Base-by-base conservation (phyloP, 2,888 invertebrate species). In the Nebria brevicollis region DNA sequence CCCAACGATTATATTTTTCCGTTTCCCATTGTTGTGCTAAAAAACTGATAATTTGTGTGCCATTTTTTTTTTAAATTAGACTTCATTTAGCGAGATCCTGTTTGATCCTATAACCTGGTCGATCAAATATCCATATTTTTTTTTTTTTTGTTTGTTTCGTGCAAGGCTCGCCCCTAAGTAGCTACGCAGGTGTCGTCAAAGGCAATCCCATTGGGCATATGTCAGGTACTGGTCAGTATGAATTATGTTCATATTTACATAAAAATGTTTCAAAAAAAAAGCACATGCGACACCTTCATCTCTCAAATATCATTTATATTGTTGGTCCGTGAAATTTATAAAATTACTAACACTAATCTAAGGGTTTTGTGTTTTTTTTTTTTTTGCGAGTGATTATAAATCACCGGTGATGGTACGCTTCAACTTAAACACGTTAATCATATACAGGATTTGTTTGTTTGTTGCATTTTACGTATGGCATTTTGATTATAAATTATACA, bases 171-270 rank as follows among this genome's bases (percentile, higher is more conserved):
- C 84, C 87, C 86, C 88, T 89, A 88, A 92, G 92, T 92, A 94
- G 95, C 92, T 97, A 97, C 94, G 96, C 96, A 90, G 95, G 95
- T 91, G 95, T 96, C 90, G 93, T 97, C 91, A 95, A 95, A 91
- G 96, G 96, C 90, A 94, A 94, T 87, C 94, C 94, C 90, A 92
- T 93, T 90, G 93, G 93, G 91, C 91, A 92, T 91, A 94, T 96
- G 94, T 94, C 96, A 95, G 96, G 96, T 96, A 94, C 93, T 91
- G 91, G 92, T 92, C 91, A 91, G 91, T 90, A 90, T 89, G 85
- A 85, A 84, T 84, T 77, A 73, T 66, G 26, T 64, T 64, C 75
- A 75, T 34, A 73, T 73, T 25, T 73, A 73, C 73, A 73, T 41
- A 20, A 20, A 42, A 66, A 54, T 68, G 75, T 80, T 75, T 54